Evolutionary conservation across 2,113 vertebrate species (phyloP), one percentile per base, ranked within the genome.

Genomic region (Osmerus mordax): DNA sequence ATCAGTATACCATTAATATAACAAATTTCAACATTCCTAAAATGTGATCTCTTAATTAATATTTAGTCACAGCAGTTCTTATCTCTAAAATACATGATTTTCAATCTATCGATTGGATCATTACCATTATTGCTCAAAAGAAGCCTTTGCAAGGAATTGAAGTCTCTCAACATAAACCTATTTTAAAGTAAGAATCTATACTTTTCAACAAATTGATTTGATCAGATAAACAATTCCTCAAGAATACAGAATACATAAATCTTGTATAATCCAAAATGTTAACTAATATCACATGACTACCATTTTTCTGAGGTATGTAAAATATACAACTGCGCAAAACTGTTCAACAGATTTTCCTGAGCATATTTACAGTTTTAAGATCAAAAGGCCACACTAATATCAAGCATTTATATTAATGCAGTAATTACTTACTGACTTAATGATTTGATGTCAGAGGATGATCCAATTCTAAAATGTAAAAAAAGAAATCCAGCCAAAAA

Each of bases 381-480:
- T 47, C 7, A 47, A 47, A 47, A 47, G 9, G 41, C 8, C 41
- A 47, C 41, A 47, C 9, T 11, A 47, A 47, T 64, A 36, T 64
- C 15, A 15, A 62, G 14, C 1, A 3, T 19, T 41, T 3, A 66
- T 13, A 66, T 18, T 52, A 66, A 52, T 52, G 2, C 18, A 67
- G 23, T 52, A 21, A 52, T 67, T 21, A 67, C 65, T 67, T 67
- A 67, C 65, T 23, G 19, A 52, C 65, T 14, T 67, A 21, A 23
- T 66, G 65, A 64, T 64, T 36, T 29, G 28, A 64, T 64, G 61
- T 64, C 16, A 64, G 23, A 62, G 60, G 7, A 36, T 18, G 54
- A 15, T 64, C 61, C 61, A 29, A 64, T 47, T 70, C 77, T 52
- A 60, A 73, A 62, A 29, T 16, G 2, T 36, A 55, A 69, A 54